These are phyloP conservation scores for Bubalus kerabau DNA, from an alignment of 2,113 vertebrate genomes.

Conservation along the genomic window DNA sequence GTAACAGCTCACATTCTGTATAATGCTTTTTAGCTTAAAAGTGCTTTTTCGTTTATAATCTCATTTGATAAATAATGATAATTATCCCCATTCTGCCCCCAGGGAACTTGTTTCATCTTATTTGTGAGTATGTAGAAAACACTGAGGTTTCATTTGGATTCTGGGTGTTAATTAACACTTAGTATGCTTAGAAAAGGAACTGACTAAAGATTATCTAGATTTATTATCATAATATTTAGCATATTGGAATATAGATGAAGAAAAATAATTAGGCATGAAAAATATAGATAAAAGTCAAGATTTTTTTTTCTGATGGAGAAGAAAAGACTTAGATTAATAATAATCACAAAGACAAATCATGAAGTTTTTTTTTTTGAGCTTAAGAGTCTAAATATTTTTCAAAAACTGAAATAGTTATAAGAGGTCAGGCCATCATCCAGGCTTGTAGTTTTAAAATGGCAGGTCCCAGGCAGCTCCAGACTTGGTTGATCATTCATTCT, in stretches of 20 bases:
- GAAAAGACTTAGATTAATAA: conserved; percentile 13
- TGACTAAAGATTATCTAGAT: conserved; percentile 21
- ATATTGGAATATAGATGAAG: conserved; percentile 53
- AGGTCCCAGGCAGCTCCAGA: neutral
- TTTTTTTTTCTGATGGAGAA: conserved; percentile 19
- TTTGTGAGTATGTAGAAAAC: neutral
- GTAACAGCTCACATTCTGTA: conserved; percentile 10
- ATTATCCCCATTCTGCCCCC: conserved; percentile 28
- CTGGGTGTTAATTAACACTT: conserved; percentile 37
- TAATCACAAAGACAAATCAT: neutral
- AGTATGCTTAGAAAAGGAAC: conserved; percentile 10
- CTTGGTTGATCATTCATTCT: neutral
- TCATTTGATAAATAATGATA: conserved; percentile 51
- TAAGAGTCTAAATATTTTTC: neutral
- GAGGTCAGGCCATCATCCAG: neutral
- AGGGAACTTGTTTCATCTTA: neutral
- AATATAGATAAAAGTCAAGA: conserved; percentile 47
- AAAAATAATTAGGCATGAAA: conserved; percentile 55
- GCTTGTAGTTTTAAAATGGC: neutral
- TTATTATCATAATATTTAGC: conserved; percentile 61
- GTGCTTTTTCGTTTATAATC: conserved; percentile 18
- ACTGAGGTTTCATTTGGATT: neutral
- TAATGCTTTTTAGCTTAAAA: conserved; percentile 32
- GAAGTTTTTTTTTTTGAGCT: neutral
- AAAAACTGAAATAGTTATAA: neutral